A percentile compares a stretch with the other conserved stretches of the same genome.
Evolutionary conservation across 2,888 invertebrate species (phyloP).

Genomic region (Noctua pronuba): DNA sequence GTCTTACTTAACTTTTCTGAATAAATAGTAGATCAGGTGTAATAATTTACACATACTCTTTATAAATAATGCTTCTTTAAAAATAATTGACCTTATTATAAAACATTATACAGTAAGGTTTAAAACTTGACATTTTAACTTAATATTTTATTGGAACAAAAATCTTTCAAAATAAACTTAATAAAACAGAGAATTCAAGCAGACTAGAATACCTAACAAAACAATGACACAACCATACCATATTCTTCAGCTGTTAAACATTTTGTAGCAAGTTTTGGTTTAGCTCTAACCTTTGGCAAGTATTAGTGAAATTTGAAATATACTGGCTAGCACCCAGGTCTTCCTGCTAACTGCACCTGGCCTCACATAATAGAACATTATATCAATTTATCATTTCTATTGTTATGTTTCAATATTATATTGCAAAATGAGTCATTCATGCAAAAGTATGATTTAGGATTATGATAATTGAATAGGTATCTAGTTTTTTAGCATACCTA

Average conservation of each 20-base stretch:
- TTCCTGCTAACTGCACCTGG: conserved; percentile 82
- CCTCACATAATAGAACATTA: conserved; percentile 66
- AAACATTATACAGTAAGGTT: not conserved
- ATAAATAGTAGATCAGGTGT: too few relatives aligned
- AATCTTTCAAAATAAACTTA: not conserved
- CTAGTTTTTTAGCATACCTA: not conserved
- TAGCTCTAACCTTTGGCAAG: conserved; percentile 87
- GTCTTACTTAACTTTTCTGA: too few relatives aligned
- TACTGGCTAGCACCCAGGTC: conserved; percentile 84
- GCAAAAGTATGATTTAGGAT: conserved; percentile 2
- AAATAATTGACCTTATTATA: not conserved
- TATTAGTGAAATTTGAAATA: conserved; percentile 75
- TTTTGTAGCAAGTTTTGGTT: conserved; percentile 57
- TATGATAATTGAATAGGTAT: not conserved
- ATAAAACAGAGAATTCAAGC: not conserved
- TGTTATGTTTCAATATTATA: conserved; percentile 40
- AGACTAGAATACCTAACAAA: conserved; percentile 6
- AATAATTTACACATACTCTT: not conserved
- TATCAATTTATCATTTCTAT: conserved; percentile 54
- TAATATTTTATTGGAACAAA: not conserved
- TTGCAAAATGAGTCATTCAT: conserved; percentile 16
- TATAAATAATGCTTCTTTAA: not conserved
- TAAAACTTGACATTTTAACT: not conserved
- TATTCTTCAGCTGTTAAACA: conserved; percentile 25
- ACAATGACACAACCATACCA: conserved; percentile 3